Evolutionary conservation across 2,888 invertebrate species (phyloP), one percentile per base, ranked within the genome.

Genomic region (Leptinotarsa rubiginosa): DNA sequence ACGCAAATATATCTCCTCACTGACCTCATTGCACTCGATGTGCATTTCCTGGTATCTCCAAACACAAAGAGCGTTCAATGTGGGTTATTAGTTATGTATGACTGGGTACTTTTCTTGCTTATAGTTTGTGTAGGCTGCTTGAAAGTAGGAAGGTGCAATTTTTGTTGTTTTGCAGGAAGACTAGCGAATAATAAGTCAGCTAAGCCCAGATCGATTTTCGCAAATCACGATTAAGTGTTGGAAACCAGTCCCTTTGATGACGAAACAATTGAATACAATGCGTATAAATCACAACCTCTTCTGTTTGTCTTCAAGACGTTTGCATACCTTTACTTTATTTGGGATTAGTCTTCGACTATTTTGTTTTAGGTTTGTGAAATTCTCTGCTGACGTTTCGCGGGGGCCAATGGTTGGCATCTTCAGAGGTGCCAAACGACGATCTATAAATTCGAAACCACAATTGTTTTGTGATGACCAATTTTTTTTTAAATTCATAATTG

Each of bases 11-110:
- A n/a, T 56, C 20, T 47, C 18, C 56, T 56, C 54, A 59, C 47
- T 47, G 25, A 62, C 62, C 69, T 47, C 50, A 25, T 41, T 70
- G 52, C 52, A 65, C 52, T 18, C 20, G 10, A 52, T 52, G 47
- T 73, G 73, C 70, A 74, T 65, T 67, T 74, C 66, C 73, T 70
- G 50, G 67, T 74, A 47, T 47, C 20, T 20, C 16, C 54, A 54
- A 41, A 47, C 56, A 54, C 65, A 31, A 56, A 65, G 56, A 41
- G 47, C 20, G 7, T 56, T 73, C 65, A 22, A 77, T 75, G 74
- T 77, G 73, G 75, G 77, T 76, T 74, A 72, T 73, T 73, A 65
- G 65, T 76, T 74, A 72, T 75, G 70, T 71, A 76, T 71, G 69
- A 67, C 62, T 72, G 18, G 41, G 31, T 47, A 68, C 67, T 71